A percentile compares a stretch with the other conserved stretches of the same genome.
phyloP scores from a whole-genome alignment of 2,113 vertebrate genomes.

The Corythaeola cristata region DNA sequence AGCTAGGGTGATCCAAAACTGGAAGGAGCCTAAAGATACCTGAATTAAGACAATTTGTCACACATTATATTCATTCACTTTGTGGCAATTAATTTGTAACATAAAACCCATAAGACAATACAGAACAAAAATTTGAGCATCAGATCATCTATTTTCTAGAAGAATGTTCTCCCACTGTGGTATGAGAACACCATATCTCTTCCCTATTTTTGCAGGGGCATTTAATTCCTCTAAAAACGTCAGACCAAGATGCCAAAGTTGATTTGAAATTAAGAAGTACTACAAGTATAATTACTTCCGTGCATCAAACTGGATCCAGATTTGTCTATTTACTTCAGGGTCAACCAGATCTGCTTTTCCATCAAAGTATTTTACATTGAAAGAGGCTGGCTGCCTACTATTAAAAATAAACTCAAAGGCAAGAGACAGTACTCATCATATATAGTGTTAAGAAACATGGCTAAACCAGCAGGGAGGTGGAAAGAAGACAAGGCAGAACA shows the following conservation, averaged over 20 bases:
- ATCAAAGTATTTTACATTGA: not conserved
- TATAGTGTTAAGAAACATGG: not conserved
- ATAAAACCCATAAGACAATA: not conserved
- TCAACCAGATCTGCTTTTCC: not conserved
- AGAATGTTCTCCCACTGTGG: not conserved
- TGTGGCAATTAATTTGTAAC: not conserved
- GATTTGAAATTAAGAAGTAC: not conserved
- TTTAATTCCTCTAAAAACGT: not conserved
- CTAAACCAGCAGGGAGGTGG: not conserved
- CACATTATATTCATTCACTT: not conserved
- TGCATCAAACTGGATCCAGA: not conserved
- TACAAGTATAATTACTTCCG: not conserved
- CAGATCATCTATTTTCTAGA: not conserved
- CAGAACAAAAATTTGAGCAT: not conserved
- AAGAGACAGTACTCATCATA: not conserved
- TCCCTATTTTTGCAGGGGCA: not conserved
- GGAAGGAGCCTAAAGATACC: not conserved
- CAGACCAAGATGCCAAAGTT: not conserved
- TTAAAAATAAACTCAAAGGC: not conserved
- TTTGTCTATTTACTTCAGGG: not conserved
- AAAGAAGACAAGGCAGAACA: not conserved
- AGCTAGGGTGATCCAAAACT: not conserved
- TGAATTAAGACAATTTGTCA: not conserved
- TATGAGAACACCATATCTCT: not conserved
- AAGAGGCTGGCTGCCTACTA: not conserved